Evolutionary conservation across 64 coral and sea anemone genomes (phyloP).

Genomic region (Stichodactyla helianthus): DNA sequence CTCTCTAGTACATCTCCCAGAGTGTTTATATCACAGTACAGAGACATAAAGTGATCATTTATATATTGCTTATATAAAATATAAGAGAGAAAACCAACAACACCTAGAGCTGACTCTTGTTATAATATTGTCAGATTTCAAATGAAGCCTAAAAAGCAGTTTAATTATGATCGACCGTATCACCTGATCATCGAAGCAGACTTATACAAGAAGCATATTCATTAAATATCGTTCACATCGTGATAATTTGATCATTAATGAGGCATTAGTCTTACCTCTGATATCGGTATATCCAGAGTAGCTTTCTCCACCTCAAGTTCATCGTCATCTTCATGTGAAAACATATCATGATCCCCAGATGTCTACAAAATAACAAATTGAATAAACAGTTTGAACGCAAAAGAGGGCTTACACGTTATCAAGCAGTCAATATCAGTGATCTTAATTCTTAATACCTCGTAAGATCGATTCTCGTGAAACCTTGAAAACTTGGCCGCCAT

Average conservation of each 20-base stretch:
- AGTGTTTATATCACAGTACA: too few relatives aligned
- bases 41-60: too few relatives aligned
- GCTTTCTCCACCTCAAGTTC: constrained; percentile 83
- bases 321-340: constrained; percentile 56
- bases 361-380: background rate
- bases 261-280: constrained; percentile 54
- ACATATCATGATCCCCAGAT: constrained; percentile 8
- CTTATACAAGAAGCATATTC: background rate
- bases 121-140: too few relatives aligned
- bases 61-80: too few relatives aligned
- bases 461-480: constrained; percentile 87
- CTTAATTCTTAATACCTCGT: constrained; percentile 47
- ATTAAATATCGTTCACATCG: too few relatives aligned
- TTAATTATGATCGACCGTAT: background rate
- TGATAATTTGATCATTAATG: too few relatives aligned
- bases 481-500: constrained; percentile 91
- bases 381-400: background rate
- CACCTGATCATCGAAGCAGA: background rate
- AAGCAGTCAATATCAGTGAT: background rate
- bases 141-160: background rate
- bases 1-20: too few relatives aligned
- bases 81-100: too few relatives aligned
- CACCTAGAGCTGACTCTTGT: too few relatives aligned
- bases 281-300: constrained; percentile 62
- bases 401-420: too few relatives aligned